phyloP scores from a whole-genome alignment of 2,113 vertebrate genomes.

The Gasterosteus nipponicus region DNA sequence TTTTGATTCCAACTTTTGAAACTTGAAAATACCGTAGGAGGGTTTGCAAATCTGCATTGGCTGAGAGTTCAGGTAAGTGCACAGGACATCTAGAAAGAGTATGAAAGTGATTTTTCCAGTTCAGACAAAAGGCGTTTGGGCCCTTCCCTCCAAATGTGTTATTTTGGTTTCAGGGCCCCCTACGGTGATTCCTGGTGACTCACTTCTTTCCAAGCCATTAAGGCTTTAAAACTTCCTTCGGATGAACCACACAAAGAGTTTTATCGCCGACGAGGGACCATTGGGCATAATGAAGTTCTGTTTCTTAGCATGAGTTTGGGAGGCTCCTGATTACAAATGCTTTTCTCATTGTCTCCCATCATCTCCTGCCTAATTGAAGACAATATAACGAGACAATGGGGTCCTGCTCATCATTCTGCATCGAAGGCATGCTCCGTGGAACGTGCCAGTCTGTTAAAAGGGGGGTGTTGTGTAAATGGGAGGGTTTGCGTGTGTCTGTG shows the following conservation, averaged over 20 bases:
- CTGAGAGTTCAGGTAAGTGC: conserved; percentile 53
- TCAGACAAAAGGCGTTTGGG: conserved; percentile 44
- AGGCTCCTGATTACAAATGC: conserved; percentile 79
- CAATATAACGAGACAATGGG: conserved; percentile 76
- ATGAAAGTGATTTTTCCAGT: conserved; percentile 15
- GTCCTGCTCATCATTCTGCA: conserved; percentile 72
- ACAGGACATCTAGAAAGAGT: conserved; percentile 5
- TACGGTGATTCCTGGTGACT: conserved; percentile 61
- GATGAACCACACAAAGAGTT: conserved; percentile 63
- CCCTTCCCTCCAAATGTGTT: conserved; percentile 34
- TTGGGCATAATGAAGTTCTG: conserved; percentile 80
- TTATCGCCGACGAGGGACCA: conserved; percentile 74
- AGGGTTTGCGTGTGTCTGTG: conserved; percentile 20
- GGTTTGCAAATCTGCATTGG: conserved; percentile 9
- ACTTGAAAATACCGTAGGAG: conserved; percentile 9
- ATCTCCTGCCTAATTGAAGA: conserved; percentile 79
- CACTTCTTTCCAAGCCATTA: conserved; percentile 69
- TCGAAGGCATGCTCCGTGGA: conserved; percentile 66
- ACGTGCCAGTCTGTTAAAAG: conserved; percentile 73
- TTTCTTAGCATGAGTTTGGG: conserved; percentile 73
- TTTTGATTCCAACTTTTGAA: conserved; percentile 19
- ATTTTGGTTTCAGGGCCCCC: conserved; percentile 62
- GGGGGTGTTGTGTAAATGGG: conserved; percentile 8
- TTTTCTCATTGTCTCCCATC: conserved; percentile 77
- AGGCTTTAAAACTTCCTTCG: conserved; percentile 62